Conservation (phyloP, 2,113 vertebrate species). For the Xerus inauris region DNA sequence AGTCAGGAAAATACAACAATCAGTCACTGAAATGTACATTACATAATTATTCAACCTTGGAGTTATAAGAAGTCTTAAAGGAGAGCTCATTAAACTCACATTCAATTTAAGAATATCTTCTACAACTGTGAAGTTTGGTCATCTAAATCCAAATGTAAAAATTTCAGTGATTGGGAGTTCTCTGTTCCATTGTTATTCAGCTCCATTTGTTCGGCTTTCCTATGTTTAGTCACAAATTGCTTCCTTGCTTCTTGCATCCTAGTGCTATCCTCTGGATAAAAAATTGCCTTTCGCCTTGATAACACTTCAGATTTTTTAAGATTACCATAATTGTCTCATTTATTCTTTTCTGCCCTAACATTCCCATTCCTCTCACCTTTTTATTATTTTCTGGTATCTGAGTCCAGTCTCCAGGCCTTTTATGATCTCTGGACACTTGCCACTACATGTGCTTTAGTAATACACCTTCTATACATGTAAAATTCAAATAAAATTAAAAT, state of each 20-base stretch:
- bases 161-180: neutral
- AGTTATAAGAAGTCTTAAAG: neutral
- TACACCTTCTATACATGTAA: neutral
- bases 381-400: neutral
- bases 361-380: neutral
- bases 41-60: constrained; percentile 50
- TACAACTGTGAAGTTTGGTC: neutral
- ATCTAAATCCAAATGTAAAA: neutral
- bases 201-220: constrained; percentile 30
- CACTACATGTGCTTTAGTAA: neutral
- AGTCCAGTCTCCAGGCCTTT: neutral
- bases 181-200: constrained; percentile 25
- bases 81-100: constrained; percentile 38
- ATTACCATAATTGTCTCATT: neutral
- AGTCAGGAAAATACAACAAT: constrained; percentile 25
- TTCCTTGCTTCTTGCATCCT: neutral
- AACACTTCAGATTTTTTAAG: constrained; percentile 44
- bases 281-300: constrained; percentile 42
- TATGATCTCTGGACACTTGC: neutral
- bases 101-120: constrained; percentile 43
- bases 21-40: neutral
- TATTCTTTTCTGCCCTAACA: neutral
- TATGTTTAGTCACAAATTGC: constrained; percentile 27
- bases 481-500: constrained; percentile 42
- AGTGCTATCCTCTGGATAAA: neutral